Evolutionary conservation across 2,888 invertebrate species (phyloP).

Genomic region (Napeogenes inachia): DNA sequence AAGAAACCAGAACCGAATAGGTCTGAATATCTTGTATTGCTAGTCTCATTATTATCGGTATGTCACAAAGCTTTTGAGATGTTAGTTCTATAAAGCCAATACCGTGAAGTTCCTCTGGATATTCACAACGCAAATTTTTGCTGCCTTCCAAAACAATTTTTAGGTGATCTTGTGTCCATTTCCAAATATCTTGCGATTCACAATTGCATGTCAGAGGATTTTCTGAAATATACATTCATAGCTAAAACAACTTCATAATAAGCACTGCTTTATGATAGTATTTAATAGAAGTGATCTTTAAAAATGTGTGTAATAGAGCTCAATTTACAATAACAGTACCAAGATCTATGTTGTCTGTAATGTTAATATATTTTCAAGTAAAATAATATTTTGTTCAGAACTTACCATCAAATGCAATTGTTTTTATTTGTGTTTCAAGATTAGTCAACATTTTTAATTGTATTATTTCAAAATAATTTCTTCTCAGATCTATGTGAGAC

Average conservation of each 20-base stretch:
- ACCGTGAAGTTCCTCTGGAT: conserved; percentile 88
- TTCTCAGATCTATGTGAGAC: conserved; percentile 85
- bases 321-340: not conserved
- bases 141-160: conserved; percentile 82
- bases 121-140: conserved; percentile 85
- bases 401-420: conserved; percentile 88
- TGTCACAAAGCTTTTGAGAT: conserved; percentile 89
- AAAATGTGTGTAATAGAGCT: not conserved
- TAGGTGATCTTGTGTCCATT: conserved; percentile 93
- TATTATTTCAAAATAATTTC: conserved; percentile 89
- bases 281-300: not conserved
- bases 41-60: conserved; percentile 88
- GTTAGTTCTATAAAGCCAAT: conserved; percentile 86
- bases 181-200: conserved; percentile 93
- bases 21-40: conserved; percentile 93
- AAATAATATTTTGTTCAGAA: conserved; percentile 15
- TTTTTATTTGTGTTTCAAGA: conserved; percentile 89
- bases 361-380: no score
- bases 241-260: no score
- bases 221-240: conserved; percentile 71
- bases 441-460: conserved; percentile 86
- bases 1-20: conserved; percentile 90
- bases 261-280: not conserved
- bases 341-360: no score
- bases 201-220: conserved; percentile 94